Evolutionary conservation across 2,797 vertebrate species (phyloP), one percentile per base, ranked within the genome.

Genomic region (Dendrocincla tyrannina): DNA sequence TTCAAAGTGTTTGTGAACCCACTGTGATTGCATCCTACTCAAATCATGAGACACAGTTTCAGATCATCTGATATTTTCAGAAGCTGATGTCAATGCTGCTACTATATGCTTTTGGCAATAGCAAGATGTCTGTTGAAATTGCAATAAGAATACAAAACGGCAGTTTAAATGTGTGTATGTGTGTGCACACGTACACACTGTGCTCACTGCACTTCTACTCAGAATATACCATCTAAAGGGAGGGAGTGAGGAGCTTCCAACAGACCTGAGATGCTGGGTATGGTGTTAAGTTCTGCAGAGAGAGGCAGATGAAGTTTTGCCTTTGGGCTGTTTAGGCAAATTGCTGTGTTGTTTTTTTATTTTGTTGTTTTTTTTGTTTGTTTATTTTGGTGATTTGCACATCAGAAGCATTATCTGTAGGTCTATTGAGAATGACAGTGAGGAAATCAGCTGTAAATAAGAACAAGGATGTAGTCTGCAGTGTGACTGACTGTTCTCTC

Each of bases 151-250:
- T 58, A 32, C 15, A 47, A 46, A 66, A 53, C 22, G 14, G 9
- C 41, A 14, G 14, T 58, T 18, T 39, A 6, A 17, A 10, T 41
- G 1, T n/a, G 1, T 24, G 12, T 15, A 3, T 28, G 0, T 33
- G 23, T 10, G 3, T 46, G 12, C 64, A 24, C 12, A 24, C 32
- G 24, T 35, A 25, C 15, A 42, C 17, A 2, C 17, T 33, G 33
- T 35, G 13, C 41, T 75, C 27, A 6, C 19, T 93, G n/a, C 30
- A 25, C 32, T 60, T 68, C 17, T 35, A 5, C 46, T 56, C 32
- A 42, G 47, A 69, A 66, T 37, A 15, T n/a, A 9, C 18, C 44
- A 4, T 83, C 72, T 85, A 24, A 81, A 75, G 33, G 30, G 15
- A 75, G 15, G 59, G 37, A 44, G 20, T 10, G 42, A 79, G 59